Base-by-base conservation (phyloP, 2,113 vertebrate genomes). In the Progne subis region DNA sequence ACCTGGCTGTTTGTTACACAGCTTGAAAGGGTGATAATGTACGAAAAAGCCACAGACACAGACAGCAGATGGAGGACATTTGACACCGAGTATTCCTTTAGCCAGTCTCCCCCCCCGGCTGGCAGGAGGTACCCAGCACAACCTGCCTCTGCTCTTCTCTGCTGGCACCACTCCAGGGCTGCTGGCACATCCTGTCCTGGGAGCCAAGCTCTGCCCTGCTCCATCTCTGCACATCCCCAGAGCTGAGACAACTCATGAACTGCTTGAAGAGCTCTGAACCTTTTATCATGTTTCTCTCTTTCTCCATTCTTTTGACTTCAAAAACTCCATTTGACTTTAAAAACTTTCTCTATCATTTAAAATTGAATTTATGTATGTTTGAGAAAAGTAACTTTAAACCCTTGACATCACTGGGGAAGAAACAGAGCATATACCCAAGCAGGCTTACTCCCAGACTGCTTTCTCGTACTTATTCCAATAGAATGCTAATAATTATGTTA, bases 401-500 rank as follows among this genome's bases (percentile, higher is more conserved):
- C 52, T 52, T 92, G 60, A 31, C 71, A 68, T 46, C 1, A 1
- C 41, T 23, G 18, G 12, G 24, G 44, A 78, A 86, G 47, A 55
- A 79, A 28, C 20, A 25, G 28, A 83, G 8, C 14, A 17, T 12
- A 16, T 21, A 75, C 28, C 44, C 15, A 65, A 70, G 34, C 43
- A 91, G 23, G 10, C 15, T 72, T 92, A 88, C 41, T 82, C 57
- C 41, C 57, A 93, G 72, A 50, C 57, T 86, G 61, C 57, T 88
- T 88, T 80, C 87, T 92, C 67, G 39, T 91, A 88, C 52, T 92
- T 81, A 88, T 93, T 94, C 64, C 82, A 86, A 92, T 50, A 94
- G 91, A 96, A 95, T 95, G 72, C 65, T 95, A 96, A 96, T 97
- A 95, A 96, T 96, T 96, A 97, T 94, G 94, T 96, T 97, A 95